Evolutionary conservation across 2,113 vertebrate genomes (phyloP).

Genomic region (Atlantisia rogersi): DNA sequence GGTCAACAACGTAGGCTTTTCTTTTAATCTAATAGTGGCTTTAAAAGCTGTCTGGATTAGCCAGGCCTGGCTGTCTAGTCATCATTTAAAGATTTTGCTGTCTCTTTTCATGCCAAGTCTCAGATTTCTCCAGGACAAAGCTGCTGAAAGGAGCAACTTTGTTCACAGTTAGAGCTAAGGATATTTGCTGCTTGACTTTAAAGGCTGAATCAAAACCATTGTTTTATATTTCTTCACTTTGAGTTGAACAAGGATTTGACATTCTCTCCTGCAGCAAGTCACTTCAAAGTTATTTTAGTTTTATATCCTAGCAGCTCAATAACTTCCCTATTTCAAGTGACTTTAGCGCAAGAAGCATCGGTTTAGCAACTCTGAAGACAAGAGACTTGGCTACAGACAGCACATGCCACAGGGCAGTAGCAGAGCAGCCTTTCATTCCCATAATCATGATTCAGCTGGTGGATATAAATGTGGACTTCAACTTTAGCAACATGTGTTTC

Average conservation of each 20-base stretch:
- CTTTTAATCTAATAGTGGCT: background rate
- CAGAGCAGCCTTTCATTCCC: background rate
- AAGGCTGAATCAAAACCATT: background rate
- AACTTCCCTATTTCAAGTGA: background rate
- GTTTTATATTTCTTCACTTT: background rate
- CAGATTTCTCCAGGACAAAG: background rate
- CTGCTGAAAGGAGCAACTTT: background rate
- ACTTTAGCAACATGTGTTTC: background rate
- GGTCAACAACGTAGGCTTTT: background rate
- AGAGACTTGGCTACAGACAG: background rate
- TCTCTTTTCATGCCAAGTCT: background rate
- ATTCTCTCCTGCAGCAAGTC: background rate
- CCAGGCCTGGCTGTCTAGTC: background rate
- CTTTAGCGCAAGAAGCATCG: background rate
- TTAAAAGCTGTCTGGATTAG: background rate
- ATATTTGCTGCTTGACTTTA: background rate
- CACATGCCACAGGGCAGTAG: background rate
- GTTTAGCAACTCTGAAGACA: background rate
- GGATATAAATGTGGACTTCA: background rate
- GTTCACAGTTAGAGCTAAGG: background rate
- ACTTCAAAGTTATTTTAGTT: background rate
- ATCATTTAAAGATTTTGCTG: conserved; percentile 12
- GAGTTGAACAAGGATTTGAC: background rate
- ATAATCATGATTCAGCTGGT: background rate
- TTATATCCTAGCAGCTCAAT: background rate